Base-by-base conservation (phyloP, 2,888 invertebrate species). In the Strigamia crassipes region DNA sequence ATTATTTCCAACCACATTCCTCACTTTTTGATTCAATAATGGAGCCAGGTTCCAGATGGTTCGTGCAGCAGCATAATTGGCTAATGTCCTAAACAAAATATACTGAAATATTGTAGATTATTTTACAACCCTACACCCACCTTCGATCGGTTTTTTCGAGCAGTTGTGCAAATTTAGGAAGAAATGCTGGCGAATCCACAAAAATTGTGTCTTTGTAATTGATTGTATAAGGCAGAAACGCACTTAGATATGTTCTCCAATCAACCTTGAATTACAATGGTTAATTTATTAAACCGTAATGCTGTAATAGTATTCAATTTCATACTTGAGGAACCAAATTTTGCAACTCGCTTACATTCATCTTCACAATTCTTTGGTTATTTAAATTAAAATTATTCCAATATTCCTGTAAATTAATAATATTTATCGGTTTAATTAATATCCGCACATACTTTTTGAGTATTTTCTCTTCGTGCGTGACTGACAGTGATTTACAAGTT, bases 11-110 rank as follows among this genome's bases (percentile, higher is more conserved):
- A 78, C 34, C 12, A 78, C 23, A 42, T 78, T 78, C 13, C 79
- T 78, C 31, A 78, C 23, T 9, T 42, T 31, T 38, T 78, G 31
- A 78, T 78, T 42, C 10, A 78, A 38, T 78, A 78, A 42, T 4
- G 79, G 79, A 42, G 79, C 79, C 79, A 78, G 18, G 79, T 38
- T 78, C 79, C 79, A 78, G 23, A 78, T 78, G 41, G 42, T 78
- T 78, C 79, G 4, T 21, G 79, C 42, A 23, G 42, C 79, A 2
- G 79, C 79, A 18, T 42, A 78, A 78, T 78, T 78, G 18, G 79
- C 42, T 42, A 78, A 42, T 18, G 79, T 78, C 13, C 79, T 78
- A 8, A 21, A 23, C 6, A 73, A 73, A 13, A 15, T 9, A 8
- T 73, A n/a, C 13, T 27, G 27, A 5, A 4, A 27, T 31, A 27